Evolutionary conservation across 2,888 invertebrate species (phyloP), one percentile per base, ranked within the genome.

Genomic region (Pristionchus entomophagus): DNA sequence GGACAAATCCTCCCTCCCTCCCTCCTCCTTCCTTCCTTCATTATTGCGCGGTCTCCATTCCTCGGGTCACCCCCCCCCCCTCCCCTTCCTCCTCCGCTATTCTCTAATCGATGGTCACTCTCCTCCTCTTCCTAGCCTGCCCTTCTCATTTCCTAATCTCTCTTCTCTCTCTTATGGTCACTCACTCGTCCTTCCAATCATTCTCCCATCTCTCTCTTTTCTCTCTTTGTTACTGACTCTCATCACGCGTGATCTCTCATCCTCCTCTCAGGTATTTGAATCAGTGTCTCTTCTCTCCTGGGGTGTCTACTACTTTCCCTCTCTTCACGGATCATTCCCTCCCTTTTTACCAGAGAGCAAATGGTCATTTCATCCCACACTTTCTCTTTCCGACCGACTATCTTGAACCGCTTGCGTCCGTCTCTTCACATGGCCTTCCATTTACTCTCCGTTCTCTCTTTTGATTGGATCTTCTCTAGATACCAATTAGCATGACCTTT

Each of bases 81-180:
- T 49, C 19, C 73, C 73, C 19, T 45, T 49, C 49, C 45, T 45
- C 77, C 45, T 29, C 77, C 49, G 14, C 51, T n/a, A 51, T 32
- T 29, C 49, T 45, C 78, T 80, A 49, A 51, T 51, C 51, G 78
- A 80, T 51, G 49, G 51, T 80, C 78, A 80, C 78, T 80, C 51
- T 32, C 41, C 51, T 65, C 35, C 51, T 32, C 41, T 32, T 65
- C 35, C 59, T 80, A 41, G 49, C 78, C 29, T 80, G 49, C 78
- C 51, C 51, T 80, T 80, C 51, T 51, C 49, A 51, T 51, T 80
- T 51, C 78, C 78, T 80, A 80, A 49, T 80, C 78, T 80, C 49
- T 41, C 69, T 38, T 41, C 69, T 41, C 38, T 38, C 45, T 73
- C 45, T 45, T 41, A 73, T 73, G 73, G n/a, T 45, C 73, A 80